A percentile compares a stretch with the other conserved stretches of the same genome.
Conservation (phyloP, 2,888 invertebrate genomes). For the Tryphoninae sp. region DNA sequence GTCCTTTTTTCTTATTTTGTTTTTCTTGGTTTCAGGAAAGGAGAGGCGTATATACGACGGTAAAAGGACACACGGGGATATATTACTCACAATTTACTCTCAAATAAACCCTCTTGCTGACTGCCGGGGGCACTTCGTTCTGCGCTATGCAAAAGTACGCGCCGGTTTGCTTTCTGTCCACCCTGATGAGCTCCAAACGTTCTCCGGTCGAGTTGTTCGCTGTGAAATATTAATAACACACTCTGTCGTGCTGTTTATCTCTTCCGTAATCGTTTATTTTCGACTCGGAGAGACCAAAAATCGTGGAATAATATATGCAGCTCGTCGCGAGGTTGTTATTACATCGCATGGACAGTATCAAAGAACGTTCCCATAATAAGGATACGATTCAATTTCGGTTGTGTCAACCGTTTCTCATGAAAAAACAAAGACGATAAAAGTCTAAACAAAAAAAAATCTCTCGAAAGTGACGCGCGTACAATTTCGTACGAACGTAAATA, state of each 20-base stretch:
- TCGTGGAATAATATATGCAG: not conserved
- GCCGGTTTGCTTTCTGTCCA: constrained; percentile 88
- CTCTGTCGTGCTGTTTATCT: not conserved
- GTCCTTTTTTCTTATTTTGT: not conserved
- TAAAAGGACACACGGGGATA: constrained; percentile 5
- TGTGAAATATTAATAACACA: constrained; percentile 74
- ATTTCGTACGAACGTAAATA: too few relatives aligned
- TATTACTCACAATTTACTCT: constrained; percentile 87
- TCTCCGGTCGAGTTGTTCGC: constrained; percentile 86
- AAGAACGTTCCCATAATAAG: too few relatives aligned
- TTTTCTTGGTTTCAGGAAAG: not conserved
- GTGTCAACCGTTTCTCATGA: too few relatives aligned
- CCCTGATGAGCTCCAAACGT: constrained; percentile 85
- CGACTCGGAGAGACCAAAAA: not conserved
- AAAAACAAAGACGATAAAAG: too few relatives aligned
- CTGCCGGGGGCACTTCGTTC: constrained; percentile 89
- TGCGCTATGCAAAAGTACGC: constrained; percentile 89
- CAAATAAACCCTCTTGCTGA: constrained; percentile 83
- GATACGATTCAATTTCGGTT: too few relatives aligned
- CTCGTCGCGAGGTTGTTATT: not conserved
- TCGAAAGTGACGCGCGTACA: too few relatives aligned
- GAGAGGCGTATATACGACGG: not conserved
- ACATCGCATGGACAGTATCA: too few relatives aligned
- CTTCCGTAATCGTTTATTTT: not conserved
- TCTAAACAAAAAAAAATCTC: too few relatives aligned